phyloP scores from a whole-genome alignment of 2,797 vertebrate genomes.

The Protosalanx chinensis region DNA sequence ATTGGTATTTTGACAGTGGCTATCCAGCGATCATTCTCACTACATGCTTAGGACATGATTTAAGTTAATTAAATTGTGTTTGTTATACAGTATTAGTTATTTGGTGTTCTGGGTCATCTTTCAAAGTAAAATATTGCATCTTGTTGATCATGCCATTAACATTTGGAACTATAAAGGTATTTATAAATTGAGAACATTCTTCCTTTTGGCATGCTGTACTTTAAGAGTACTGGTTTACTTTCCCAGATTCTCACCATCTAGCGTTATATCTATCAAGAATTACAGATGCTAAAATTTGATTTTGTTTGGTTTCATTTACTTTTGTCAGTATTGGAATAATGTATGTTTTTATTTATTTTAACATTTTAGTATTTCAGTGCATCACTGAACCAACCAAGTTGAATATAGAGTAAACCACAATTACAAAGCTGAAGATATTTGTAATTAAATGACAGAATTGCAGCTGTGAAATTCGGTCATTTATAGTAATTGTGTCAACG shows the following conservation, averaged over 20 bases:
- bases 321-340: conserved; percentile 32
- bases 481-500: neutral
- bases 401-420: conserved; percentile 20
- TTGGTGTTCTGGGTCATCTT: neutral
- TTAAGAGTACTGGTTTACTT: conserved; percentile 5
- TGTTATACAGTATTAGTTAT: conserved; percentile 7
- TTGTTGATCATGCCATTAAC: neutral
- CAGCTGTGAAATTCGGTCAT: neutral
- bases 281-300: neutral
- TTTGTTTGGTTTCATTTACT: neutral
- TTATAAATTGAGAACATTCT: neutral
- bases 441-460: too few species aligned
- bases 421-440: too few species aligned
- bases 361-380: conserved; percentile 49
- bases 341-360: conserved; percentile 34
- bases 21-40: conserved; percentile 16
- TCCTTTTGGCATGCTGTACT: neutral
- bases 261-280: neutral
- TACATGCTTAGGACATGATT: conserved; percentile 2
- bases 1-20: conserved; percentile 8
- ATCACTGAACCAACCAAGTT: conserved; percentile 52
- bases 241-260: neutral
- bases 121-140: neutral
- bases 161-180: conserved; percentile 1
- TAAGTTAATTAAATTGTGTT: conserved; percentile 15